Evolutionary conservation across 2,113 vertebrate species (phyloP).

Genomic region (Notechis scutatus): DNA sequence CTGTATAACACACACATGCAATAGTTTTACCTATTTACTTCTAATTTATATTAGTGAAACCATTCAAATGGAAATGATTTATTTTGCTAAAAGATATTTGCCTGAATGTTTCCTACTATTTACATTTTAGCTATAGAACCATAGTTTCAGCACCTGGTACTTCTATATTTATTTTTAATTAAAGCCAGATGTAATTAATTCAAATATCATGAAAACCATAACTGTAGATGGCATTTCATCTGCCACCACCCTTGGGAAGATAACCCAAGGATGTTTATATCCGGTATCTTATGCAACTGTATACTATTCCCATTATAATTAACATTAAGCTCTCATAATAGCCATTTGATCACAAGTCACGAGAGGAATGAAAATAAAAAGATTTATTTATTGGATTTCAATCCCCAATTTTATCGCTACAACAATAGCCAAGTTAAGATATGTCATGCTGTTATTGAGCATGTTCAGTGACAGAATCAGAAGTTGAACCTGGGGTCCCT

Average conservation of each 20-base stretch:
- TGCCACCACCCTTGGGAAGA: constrained; percentile 7
- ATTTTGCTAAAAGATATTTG: constrained; percentile 10
- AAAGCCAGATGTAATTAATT: constrained; percentile 12
- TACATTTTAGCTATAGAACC: constrained; percentile 4
- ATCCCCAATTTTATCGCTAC: not conserved
- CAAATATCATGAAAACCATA: constrained; percentile 4
- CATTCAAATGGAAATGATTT: not conserved
- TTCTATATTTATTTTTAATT: constrained; percentile 18
- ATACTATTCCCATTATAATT: not conserved
- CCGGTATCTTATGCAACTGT: not conserved
- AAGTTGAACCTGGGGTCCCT: not conserved
- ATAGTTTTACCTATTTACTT: not conserved
- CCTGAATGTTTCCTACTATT: not conserved
- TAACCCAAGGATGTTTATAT: not conserved
- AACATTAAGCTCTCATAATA: not conserved
- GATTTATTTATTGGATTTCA: not conserved
- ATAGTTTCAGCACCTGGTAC: constrained; percentile 20
- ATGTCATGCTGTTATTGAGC: not conserved
- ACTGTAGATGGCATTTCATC: not conserved
- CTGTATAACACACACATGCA: not conserved
- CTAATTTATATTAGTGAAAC: constrained; percentile 3
- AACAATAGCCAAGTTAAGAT: not conserved
- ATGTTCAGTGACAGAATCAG: not conserved
- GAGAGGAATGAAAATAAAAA: not conserved
- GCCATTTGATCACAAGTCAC: not conserved